Evolutionary conservation across 2,888 invertebrate species (phyloP).

Genomic region (Ophioninae sp.): DNA sequence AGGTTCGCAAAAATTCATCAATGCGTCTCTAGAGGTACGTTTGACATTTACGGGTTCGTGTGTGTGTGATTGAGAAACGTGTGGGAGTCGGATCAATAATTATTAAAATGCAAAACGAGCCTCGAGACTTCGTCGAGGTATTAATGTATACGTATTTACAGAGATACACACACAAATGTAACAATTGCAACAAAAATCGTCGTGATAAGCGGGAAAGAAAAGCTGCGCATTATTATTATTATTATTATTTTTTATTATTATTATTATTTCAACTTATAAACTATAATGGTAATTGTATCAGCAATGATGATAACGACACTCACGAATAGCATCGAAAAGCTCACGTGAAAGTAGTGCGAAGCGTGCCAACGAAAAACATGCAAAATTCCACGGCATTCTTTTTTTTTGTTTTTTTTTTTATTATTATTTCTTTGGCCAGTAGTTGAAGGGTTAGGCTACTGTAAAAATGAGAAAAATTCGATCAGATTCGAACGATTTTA

Average conservation of each 20-base stretch:
- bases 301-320: constrained; percentile 6
- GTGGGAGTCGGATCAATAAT: constrained; percentile 28
- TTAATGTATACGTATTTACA: background rate
- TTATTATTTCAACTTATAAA: constrained; percentile 17
- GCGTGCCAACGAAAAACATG: constrained; percentile 51
- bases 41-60: background rate
- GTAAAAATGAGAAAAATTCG: constrained; percentile 6
- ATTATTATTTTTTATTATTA: no score
- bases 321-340: constrained; percentile 28
- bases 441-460: background rate
- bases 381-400: background rate
- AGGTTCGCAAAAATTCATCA: constrained; percentile 6
- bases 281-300: constrained; percentile 1
- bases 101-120: constrained; percentile 29
- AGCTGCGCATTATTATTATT: constrained; percentile 8
- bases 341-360: constrained; percentile 32
- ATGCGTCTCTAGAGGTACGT: constrained; percentile 7
- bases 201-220: constrained; percentile 33
- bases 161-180: no score
- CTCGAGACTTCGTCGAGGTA: constrained; percentile 49
- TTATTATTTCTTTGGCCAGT: constrained; percentile 1
- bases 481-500: no score
- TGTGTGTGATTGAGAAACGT: constrained; percentile 27
- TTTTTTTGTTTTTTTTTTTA: no score
- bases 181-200: constrained; percentile 18